Evolutionary conservation across 2,888 invertebrate species (phyloP).

Genomic region (Leptopilina myrica): DNA sequence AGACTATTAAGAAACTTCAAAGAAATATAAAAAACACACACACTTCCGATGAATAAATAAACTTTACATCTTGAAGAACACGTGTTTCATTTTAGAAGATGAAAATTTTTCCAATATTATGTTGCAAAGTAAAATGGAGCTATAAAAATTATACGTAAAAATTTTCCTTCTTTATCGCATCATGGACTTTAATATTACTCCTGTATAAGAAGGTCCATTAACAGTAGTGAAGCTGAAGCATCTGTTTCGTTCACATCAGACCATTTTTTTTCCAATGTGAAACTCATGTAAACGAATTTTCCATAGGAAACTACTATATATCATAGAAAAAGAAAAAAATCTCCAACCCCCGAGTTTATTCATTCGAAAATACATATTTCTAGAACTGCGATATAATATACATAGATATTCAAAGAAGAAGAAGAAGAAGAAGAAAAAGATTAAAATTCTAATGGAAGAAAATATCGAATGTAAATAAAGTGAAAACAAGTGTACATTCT

Average conservation of each 20-base stretch:
- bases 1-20: background rate
- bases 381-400: background rate
- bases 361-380: background rate
- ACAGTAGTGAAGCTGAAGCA: constrained; percentile 15
- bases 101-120: constrained; percentile 20
- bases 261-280: constrained; percentile 44
- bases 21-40: background rate
- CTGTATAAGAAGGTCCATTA: constrained; percentile 34
- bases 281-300: background rate
- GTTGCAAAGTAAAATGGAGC: constrained; percentile 32
- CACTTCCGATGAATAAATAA: background rate
- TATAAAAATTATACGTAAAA: constrained; percentile 31
- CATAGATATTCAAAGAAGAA: background rate
- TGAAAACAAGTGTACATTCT: constrained; percentile 9
- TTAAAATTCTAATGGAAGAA: constrained; percentile 5
- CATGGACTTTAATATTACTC: constrained; percentile 39
- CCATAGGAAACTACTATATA: too few species aligned
- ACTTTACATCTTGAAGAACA: constrained; percentile 1
- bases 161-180: constrained; percentile 33
- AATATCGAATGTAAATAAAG: constrained; percentile 7
- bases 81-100: constrained; percentile 17
- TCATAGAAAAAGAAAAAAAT: background rate
- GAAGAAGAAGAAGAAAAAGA: background rate
- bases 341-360: background rate
- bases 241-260: constrained; percentile 45